Percentiles rank a stretch among this genome's conserved stretches.
Evolutionary conservation across 2,888 invertebrate genomes (phyloP).

Genomic region (Abscondita cerata): DNA sequence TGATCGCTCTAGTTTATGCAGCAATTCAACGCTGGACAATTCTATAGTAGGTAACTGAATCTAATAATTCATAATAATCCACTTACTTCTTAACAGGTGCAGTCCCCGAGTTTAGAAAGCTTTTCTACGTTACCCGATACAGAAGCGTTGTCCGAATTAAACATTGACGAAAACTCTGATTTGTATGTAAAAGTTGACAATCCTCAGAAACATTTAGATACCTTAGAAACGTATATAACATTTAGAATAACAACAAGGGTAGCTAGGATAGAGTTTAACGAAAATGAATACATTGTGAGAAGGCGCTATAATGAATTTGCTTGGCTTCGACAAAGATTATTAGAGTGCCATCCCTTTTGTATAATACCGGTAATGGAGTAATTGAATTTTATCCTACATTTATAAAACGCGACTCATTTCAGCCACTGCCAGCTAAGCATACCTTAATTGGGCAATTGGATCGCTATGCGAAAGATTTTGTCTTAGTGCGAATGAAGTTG

Average conservation of each 20-base stretch:
- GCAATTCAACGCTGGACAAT: constrained; percentile 53
- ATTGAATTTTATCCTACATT: too few species aligned
- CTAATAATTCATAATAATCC: constrained; percentile 15
- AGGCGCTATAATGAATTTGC: constrained; percentile 76
- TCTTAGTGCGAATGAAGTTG: constrained; percentile 69
- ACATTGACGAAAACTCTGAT: constrained; percentile 64
- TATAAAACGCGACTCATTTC: too few species aligned
- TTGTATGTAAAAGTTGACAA: constrained; percentile 73
- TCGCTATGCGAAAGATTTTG: constrained; percentile 74
- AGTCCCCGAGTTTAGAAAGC: constrained; percentile 67
- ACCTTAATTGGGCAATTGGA: constrained; percentile 71
- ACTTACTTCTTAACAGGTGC: constrained; percentile 54
- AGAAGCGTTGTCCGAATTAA: constrained; percentile 63
- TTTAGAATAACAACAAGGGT: constrained; percentile 74
- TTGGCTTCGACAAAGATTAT: constrained; percentile 70
- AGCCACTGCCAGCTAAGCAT: constrained; percentile 76
- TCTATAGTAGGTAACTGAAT: constrained; percentile 48
- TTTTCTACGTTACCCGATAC: constrained; percentile 67
- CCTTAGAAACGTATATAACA: constrained; percentile 74
- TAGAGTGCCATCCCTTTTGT: constrained; percentile 70
- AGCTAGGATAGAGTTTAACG: constrained; percentile 68
- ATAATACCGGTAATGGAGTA: constrained; percentile 74
- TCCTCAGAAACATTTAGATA: constrained; percentile 75
- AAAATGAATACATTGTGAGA: constrained; percentile 69
- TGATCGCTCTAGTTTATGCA: constrained; percentile 53